Evolutionary conservation across 2,113 vertebrate genomes (phyloP).

Genomic region (Merops nubicus): DNA sequence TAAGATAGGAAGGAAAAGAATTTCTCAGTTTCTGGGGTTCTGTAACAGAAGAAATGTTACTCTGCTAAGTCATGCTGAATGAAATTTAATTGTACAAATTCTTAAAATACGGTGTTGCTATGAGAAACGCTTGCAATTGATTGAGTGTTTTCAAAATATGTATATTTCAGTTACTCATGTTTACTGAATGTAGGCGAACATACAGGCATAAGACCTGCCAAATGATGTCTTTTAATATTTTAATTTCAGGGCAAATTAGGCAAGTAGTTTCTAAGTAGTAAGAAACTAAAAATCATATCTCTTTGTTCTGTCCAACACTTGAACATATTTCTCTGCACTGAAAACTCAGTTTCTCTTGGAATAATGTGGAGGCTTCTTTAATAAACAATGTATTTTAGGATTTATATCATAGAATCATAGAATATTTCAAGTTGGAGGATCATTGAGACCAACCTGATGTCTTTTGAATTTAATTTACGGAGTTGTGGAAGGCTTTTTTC

Average conservation of each 20-base stretch:
- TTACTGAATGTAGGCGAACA: not conserved
- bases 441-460: fast-evolving
- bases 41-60: not conserved
- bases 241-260: not conserved
- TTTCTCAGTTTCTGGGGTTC: not conserved
- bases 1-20: not conserved
- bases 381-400: not conserved
- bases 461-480: not conserved
- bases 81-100: not conserved
- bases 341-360: not conserved
- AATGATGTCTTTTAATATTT: not conserved
- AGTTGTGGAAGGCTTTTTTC: not conserved
- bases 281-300: not conserved
- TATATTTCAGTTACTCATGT: not conserved
- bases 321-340: not conserved
- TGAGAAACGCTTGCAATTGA: not conserved
- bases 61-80: not conserved
- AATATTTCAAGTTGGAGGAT: not conserved
- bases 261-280: not conserved
- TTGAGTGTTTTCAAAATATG: not conserved
- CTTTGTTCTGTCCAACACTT: not conserved
- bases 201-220: not conserved
- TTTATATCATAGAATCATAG: not conserved
- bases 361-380: not conserved
- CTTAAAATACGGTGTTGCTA: not conserved